These are phyloP conservation scores for Laticauda laticaudata DNA, from an alignment of 2,113 vertebrate species.

Conservation along the genomic window DNA sequence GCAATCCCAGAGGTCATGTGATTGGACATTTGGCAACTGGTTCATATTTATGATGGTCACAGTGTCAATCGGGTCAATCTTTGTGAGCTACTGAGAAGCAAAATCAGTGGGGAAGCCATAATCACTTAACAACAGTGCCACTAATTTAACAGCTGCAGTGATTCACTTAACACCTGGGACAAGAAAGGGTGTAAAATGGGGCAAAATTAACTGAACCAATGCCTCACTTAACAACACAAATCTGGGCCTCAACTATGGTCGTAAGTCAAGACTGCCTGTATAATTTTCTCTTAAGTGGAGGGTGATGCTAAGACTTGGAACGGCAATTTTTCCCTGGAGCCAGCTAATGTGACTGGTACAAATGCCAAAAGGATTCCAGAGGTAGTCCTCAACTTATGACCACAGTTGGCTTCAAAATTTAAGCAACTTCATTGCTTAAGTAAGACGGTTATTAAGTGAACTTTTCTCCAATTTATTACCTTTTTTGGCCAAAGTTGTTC, in stretches of 20 bases:
- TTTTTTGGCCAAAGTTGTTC: not conserved
- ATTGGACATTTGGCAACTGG: not conserved
- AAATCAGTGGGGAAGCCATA: not conserved
- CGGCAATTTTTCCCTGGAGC: not conserved
- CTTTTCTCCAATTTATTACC: not conserved
- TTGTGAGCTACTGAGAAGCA: not conserved
- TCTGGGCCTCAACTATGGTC: not conserved
- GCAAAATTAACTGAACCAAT: not conserved
- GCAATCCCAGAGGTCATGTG: not conserved
- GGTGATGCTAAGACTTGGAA: not conserved
- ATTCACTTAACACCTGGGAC: not conserved
- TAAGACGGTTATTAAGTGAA: no score
- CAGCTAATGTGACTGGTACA: not conserved
- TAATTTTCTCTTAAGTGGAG: not conserved
- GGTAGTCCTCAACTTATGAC: not conserved
- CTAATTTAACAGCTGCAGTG: not conserved
- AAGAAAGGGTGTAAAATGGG: not conserved
- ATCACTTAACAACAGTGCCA: not conserved
- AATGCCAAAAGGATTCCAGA: not conserved
- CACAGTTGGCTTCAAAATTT: not conserved
- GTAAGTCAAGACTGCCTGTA: not conserved
- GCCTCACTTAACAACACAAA: not conserved
- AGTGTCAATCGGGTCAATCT: not conserved
- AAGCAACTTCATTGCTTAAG: not conserved
- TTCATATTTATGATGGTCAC: not conserved